Evolutionary conservation across 1,140 invertebrate species (phyloP).

Genomic region (Archivesica marissinica): DNA sequence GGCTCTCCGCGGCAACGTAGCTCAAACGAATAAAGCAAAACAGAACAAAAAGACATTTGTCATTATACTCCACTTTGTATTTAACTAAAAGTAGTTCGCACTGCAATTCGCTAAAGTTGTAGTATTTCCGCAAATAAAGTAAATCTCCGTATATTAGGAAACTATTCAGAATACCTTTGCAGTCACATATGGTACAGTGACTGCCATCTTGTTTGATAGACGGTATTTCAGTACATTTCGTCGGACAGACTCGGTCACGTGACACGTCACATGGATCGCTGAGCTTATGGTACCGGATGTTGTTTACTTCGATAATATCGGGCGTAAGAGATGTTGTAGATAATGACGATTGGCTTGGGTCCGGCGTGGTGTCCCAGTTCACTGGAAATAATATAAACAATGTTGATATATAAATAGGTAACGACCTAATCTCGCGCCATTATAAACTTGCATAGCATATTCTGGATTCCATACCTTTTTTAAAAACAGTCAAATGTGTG

Average conservation of each 20-base stretch:
- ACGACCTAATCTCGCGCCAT: too few species aligned
- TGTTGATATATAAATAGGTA: too few species aligned
- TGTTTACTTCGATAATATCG: slow-evolving; percentile 42
- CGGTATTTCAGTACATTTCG: slow-evolving; percentile 3
- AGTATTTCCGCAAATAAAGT: too few species aligned
- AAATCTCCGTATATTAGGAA: neutral
- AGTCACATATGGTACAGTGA: slow-evolving; percentile 40
- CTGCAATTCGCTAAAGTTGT: too few species aligned
- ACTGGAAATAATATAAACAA: slow-evolving; percentile 17
- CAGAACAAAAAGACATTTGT: neutral
- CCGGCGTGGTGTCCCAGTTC: slow-evolving; percentile 28
- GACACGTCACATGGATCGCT: slow-evolving; percentile 50
- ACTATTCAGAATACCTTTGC: slow-evolving; percentile 9
- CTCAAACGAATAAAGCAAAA: neutral
- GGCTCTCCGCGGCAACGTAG: neutral
- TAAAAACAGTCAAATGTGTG: too few species aligned
- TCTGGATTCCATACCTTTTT: too few species aligned
- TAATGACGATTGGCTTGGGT: neutral
- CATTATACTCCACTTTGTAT: neutral
- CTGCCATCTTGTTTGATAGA: slow-evolving; percentile 22
- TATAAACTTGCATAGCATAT: too few species aligned
- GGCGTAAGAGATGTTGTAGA: slow-evolving; percentile 25
- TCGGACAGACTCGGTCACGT: slow-evolving; percentile 48
- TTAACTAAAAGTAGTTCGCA: too few species aligned
- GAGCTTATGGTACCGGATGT: slow-evolving; percentile 48